phyloP scores from a whole-genome alignment of 2,113 vertebrate genomes.

The Apodemus speciosus region DNA sequence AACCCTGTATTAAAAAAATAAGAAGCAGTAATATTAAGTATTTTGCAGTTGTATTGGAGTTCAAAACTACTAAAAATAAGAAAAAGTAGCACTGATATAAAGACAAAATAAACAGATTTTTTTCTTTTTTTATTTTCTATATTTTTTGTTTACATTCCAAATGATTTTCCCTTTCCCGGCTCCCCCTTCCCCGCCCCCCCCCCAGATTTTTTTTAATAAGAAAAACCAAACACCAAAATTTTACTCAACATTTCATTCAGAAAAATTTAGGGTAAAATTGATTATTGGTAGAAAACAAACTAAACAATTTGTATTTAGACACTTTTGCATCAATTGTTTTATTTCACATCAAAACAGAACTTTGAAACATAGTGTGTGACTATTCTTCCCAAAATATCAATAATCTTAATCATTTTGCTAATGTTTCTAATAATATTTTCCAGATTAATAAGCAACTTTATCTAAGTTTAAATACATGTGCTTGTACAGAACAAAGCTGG shows the following conservation, averaged over 20 bases:
- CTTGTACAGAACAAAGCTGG: background rate
- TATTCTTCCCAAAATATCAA: background rate
- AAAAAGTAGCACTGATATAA: background rate
- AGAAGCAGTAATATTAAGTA: background rate
- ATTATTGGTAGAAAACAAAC: background rate
- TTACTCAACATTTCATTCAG: background rate
- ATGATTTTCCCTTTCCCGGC: too few species aligned
- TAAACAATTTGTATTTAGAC: background rate
- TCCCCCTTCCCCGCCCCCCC: too few species aligned
- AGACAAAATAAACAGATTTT: background rate
- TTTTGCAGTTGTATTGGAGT: background rate
- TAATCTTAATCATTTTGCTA: background rate
- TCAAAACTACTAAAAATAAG: background rate
- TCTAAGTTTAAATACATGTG: background rate
- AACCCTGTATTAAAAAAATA: background rate
- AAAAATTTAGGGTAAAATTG: background rate
- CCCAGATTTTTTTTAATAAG: background rate
- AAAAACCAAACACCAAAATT: background rate
- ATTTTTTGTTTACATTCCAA: too few species aligned
- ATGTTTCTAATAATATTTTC: background rate
- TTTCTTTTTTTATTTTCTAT: too few species aligned
- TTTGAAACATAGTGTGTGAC: background rate
- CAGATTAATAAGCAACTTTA: background rate
- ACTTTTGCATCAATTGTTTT: background rate
- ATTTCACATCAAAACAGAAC: background rate